phyloP scores from a whole-genome alignment of 2,113 vertebrate genomes.

The Otolemur garnettii region DNA sequence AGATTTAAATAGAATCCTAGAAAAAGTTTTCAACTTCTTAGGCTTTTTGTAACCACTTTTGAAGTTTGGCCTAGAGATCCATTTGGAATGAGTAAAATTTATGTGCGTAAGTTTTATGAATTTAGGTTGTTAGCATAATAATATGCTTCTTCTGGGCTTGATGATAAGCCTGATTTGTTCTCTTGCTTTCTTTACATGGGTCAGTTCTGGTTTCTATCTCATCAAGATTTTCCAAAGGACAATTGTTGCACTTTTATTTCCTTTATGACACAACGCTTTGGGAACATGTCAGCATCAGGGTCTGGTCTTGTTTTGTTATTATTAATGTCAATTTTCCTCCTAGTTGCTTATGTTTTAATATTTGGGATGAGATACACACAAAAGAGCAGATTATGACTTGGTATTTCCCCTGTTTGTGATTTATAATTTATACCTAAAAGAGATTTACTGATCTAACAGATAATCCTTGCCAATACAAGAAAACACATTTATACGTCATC shows the following conservation, averaged over 20 bases:
- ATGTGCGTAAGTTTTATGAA: neutral
- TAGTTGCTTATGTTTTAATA: constrained; percentile 31
- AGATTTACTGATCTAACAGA: constrained; percentile 86
- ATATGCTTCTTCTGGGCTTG: neutral
- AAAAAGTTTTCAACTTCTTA: neutral
- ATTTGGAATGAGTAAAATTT: neutral
- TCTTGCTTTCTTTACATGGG: neutral
- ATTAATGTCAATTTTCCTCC: neutral
- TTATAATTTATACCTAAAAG: constrained; percentile 85
- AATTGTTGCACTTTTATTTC: neutral
- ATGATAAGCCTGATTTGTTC: neutral
- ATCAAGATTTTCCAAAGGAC: neutral
- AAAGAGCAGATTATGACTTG: constrained; percentile 80
- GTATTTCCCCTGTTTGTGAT: constrained; percentile 83
- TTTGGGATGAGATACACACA: constrained; percentile 80
- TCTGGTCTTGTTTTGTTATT: neutral
- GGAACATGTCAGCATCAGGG: neutral
- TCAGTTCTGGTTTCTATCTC: neutral
- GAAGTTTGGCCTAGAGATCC: neutral
- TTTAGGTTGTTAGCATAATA: neutral
- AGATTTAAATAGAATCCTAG: neutral
- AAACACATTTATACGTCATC: constrained; percentile 82
- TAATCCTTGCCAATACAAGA: constrained; percentile 86
- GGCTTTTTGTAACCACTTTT: neutral
- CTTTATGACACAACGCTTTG: neutral